These are phyloP conservation scores for Auanema sp. DNA, from an alignment of 2,888 invertebrate species.

Conservation along the genomic window DNA sequence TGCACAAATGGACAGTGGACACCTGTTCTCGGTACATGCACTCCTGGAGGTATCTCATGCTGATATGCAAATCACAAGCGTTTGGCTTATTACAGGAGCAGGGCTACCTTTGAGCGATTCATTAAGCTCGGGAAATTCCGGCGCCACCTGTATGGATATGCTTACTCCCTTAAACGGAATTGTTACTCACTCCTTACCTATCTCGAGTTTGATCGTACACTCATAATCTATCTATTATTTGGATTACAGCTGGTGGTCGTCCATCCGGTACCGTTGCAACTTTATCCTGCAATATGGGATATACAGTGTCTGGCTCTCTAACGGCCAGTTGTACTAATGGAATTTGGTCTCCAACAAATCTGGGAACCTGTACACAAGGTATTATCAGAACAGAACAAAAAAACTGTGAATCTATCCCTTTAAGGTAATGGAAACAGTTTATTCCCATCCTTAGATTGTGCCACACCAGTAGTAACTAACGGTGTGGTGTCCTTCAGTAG, in stretches of 20 bases:
- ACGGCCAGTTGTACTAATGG: slow-evolving; percentile 35
- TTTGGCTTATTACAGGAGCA: neutral
- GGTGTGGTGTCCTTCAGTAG: slow-evolving; percentile 6
- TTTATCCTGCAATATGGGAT: slow-evolving; percentile 42
- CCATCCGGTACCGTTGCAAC: slow-evolving; percentile 45
- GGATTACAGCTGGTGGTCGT: slow-evolving; percentile 3
- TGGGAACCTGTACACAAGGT: slow-evolving; percentile 16
- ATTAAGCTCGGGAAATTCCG: slow-evolving; percentile 13
- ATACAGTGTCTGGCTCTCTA: slow-evolving; percentile 31
- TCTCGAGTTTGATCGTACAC: slow-evolving; percentile 8
- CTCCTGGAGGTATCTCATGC: slow-evolving; percentile 2
- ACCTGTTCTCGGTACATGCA: slow-evolving; percentile 12
- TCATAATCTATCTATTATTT: no score
- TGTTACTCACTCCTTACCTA: slow-evolving; percentile 11
- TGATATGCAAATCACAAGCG: neutral
- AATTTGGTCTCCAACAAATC: slow-evolving; percentile 36
- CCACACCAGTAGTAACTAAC: slow-evolving; percentile 2
- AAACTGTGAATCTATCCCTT: no score
- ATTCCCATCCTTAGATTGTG: slow-evolving; percentile 16
- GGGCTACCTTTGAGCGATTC: neutral
- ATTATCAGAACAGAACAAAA: no score
- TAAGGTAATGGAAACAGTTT: no score
- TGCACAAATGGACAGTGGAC: slow-evolving; percentile 32
- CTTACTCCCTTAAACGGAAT: slow-evolving; percentile 10
- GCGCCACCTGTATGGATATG: slow-evolving; percentile 17